Conservation (phyloP, 1,140 invertebrate species). For the Leptinotarsa undecemlineata region DNA sequence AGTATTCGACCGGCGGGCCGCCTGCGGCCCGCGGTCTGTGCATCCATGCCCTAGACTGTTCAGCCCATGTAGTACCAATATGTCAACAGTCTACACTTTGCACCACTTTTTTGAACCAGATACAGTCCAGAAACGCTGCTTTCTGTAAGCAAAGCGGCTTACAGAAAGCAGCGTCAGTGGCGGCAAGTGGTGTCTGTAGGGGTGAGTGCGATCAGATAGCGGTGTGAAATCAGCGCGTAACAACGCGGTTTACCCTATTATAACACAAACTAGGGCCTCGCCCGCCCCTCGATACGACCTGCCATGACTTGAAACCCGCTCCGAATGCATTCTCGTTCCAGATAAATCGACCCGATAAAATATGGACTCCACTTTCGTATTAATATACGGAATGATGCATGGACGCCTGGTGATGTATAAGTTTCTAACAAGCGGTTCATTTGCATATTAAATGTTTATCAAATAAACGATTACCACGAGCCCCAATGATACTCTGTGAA, state of each 20-base stretch:
- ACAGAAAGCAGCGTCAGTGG: slow-evolving; percentile 21
- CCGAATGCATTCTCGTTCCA: slow-evolving; percentile 46
- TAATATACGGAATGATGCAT: slow-evolving; percentile 49
- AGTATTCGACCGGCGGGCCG: too few relatives aligned
- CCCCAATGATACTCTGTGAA: too few relatives aligned
- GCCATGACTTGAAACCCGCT: slow-evolving; percentile 36
- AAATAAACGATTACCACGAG: neutral
- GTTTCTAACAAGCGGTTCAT: slow-evolving; percentile 47
- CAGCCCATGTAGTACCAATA: too few relatives aligned
- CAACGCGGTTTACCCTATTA: slow-evolving; percentile 56
- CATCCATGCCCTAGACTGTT: too few relatives aligned
- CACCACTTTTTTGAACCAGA: too few relatives aligned
- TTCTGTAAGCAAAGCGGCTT: slow-evolving; percentile 46
- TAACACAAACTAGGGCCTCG: slow-evolving; percentile 43
- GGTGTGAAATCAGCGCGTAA: slow-evolving; percentile 55
- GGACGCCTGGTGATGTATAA: slow-evolving; percentile 48
- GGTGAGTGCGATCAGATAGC: slow-evolving; percentile 51
- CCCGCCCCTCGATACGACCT: slow-evolving; percentile 35
- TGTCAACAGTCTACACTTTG: too few relatives aligned
- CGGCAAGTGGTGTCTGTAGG: slow-evolving; percentile 39
- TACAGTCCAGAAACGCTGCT: neutral
- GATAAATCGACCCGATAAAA: slow-evolving; percentile 55
- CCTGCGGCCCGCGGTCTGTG: too few relatives aligned
- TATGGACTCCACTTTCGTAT: slow-evolving; percentile 53
- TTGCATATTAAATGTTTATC: slow-evolving; percentile 20